Conservation (phyloP, 2,797 vertebrate genomes). For the Bradypus variegatus region DNA sequence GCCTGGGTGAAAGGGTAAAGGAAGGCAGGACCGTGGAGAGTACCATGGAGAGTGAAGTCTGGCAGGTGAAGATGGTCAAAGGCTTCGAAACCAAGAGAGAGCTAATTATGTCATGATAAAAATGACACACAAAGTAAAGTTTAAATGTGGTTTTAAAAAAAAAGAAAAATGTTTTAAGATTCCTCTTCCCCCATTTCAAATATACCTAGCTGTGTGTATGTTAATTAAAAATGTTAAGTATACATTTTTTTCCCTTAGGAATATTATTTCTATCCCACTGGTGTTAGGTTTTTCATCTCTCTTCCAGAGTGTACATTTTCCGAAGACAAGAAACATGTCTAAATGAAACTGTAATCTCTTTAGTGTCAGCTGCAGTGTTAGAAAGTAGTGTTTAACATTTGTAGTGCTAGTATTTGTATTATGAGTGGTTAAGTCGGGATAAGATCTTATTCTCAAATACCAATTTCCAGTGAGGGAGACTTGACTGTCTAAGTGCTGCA, state of each 20-base stretch:
- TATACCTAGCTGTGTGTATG: neutral
- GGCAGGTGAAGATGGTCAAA: neutral
- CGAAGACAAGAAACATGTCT: slow-evolving; percentile 12
- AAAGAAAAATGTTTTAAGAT: neutral
- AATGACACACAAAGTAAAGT: neutral
- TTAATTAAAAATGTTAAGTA: neutral
- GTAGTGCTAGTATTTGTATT: neutral
- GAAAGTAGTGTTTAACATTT: neutral
- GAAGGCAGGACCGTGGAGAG: neutral
- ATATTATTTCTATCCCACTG: neutral
- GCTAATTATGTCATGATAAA: neutral
- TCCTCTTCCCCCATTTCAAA: neutral
- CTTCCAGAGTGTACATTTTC: neutral
- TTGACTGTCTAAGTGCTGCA: neutral
- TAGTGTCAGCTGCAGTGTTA: neutral
- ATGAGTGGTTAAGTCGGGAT: neutral
- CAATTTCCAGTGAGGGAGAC: neutral
- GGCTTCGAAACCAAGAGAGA: neutral
- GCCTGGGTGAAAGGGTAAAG: neutral
- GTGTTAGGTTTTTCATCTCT: slow-evolving; percentile 20
- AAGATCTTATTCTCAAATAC: slow-evolving; percentile 11
- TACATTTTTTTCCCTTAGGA: neutral
- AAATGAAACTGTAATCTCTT: slow-evolving; percentile 22
- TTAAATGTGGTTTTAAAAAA: neutral
- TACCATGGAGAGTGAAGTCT: neutral